A percentile compares a stretch with the other conserved stretches of the same genome.
These are phyloP conservation scores for Listronotus bonariensis DNA, from an alignment of 1,140 invertebrate genomes.

Conservation along the genomic window DNA sequence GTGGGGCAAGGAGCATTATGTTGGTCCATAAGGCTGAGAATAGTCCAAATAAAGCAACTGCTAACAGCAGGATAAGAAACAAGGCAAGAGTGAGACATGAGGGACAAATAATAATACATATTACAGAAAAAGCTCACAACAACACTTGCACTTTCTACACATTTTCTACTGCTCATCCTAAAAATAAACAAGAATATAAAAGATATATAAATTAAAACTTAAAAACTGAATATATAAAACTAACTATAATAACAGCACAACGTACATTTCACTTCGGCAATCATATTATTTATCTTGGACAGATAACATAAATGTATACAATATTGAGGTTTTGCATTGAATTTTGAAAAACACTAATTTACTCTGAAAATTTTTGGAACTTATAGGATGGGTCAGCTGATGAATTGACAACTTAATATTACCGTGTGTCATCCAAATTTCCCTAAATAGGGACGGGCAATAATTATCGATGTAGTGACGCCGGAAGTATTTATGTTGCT, in stretches of 20 bases:
- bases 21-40: slow-evolving; percentile 55
- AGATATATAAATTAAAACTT: not conserved
- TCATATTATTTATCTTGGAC: slow-evolving; percentile 8
- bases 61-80: slow-evolving; percentile 20
- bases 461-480: too few species aligned
- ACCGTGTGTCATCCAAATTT: too few species aligned
- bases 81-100: slow-evolving; percentile 23
- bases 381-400: too few species aligned
- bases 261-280: slow-evolving; percentile 8
- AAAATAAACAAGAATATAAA: slow-evolving; percentile 7
- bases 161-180: slow-evolving; percentile 27
- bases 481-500: too few species aligned
- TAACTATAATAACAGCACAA: not conserved
- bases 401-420: too few species aligned
- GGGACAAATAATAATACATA: slow-evolving; percentile 23
- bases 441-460: too few species aligned
- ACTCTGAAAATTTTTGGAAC: too few species aligned
- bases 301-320: not conserved
- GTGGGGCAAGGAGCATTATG: slow-evolving; percentile 59
- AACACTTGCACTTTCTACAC: slow-evolving; percentile 14
- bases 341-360: too few species aligned
- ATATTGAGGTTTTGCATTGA: too few species aligned
- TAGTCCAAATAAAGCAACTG: slow-evolving; percentile 27
- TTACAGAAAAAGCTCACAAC: slow-evolving; percentile 19
- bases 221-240: not conserved